phyloP scores from a whole-genome alignment of 1,140 invertebrate genomes.

The Sinonovacula constricta region DNA sequence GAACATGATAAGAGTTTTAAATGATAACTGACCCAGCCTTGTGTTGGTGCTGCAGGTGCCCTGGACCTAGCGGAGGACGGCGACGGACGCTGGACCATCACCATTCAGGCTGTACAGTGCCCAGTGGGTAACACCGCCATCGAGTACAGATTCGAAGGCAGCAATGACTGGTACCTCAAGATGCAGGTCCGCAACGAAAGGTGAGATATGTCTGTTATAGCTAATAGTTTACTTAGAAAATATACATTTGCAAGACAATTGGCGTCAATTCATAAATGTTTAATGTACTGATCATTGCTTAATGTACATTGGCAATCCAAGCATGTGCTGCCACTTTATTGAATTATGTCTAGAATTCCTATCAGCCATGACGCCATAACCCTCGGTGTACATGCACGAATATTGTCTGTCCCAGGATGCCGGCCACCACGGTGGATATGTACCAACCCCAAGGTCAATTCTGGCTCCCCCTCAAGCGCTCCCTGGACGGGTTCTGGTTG shows the following conservation, averaged over 20 bases:
- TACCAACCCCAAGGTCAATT: constrained; percentile 44
- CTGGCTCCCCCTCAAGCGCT: constrained; percentile 56
- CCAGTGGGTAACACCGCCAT: constrained; percentile 64
- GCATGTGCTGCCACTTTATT: not conserved
- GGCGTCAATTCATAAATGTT: no score
- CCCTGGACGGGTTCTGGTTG: constrained; percentile 64
- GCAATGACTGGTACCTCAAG: constrained; percentile 69
- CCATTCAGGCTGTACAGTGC: constrained; percentile 68
- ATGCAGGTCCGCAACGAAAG: constrained; percentile 67
- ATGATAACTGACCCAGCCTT: no score
- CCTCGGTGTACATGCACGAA: not conserved
- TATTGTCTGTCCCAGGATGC: constrained; percentile 55
- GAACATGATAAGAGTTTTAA: no score
- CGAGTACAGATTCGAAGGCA: constrained; percentile 69
- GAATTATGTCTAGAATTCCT: not conserved
- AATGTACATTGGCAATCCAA: not conserved
- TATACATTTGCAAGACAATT: no score
- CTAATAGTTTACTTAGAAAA: not conserved
- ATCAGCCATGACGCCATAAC: no score
- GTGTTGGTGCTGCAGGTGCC: constrained; percentile 60
- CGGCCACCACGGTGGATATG: constrained; percentile 60
- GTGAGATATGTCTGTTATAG: constrained; percentile 42
- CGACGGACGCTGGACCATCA: constrained; percentile 69
- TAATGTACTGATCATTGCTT: no score
- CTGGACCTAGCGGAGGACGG: constrained; percentile 67